Base-by-base conservation (phyloP, 1,140 invertebrate genomes). In the Paraescarpia echinospica region DNA sequence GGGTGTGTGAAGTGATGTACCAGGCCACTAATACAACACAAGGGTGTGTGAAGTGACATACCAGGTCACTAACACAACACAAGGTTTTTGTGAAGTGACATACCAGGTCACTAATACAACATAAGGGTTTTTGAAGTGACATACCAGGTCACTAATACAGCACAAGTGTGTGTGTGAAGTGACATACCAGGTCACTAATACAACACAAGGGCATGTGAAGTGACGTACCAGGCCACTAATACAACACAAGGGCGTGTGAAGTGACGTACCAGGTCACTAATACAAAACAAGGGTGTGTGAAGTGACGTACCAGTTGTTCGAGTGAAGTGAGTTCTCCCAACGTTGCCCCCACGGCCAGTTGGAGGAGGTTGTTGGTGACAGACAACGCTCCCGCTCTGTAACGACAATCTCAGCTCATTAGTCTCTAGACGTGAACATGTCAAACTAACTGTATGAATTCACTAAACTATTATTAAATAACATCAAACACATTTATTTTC, bases 301-400 rank as follows among this genome's bases (percentile, higher is more conserved):
- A 12, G 22, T 12, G 18, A 77, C 59, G 12, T 77, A 98, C 96
- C 59, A 98, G 96, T 93, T 97, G 97, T 92, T 97, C 97, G 35
- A 98, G 96, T 31, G 98, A 98, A 35, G 97, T 96, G 91, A 97
- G 96, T 93, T 98, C 97, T 8, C 97, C 97, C 35, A 97, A 94
- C 35, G 96, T 96, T 4, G 97, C 95, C 22, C 96, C 96, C 89
- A 96, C 94, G 34, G 97, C 95, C 27, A 98, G 96, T 22, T 96
- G 95, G 18, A 97, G 97, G 1, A 98, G 95, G 94, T 97, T 97
- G 59, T 96, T 96, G 8, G 97, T 97, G 77, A 97, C 96, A 5
- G 96, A 95, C 4, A 96, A 94, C 34, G 96, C 96, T 93, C 96
- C 96, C 0, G 95, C 94, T 93, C 97, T 96, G 92, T 33, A 94